Conservation (phyloP, 2,113 vertebrate species). For the Nettapus auritus region DNA sequence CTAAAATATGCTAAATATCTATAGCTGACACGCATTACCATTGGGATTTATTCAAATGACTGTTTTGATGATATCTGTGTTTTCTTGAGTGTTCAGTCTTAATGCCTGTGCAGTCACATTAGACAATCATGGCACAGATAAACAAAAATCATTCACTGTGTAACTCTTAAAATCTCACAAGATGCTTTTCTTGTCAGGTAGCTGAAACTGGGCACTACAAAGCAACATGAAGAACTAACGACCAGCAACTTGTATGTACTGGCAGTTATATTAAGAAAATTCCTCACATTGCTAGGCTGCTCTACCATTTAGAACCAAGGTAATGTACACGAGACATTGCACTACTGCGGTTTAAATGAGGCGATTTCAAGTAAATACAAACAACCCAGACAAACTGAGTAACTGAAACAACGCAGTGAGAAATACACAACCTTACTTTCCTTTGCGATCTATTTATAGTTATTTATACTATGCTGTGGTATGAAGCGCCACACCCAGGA, state of each 20-base stretch:
- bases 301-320: background rate
- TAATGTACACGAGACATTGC: background rate
- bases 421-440: background rate
- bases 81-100: background rate
- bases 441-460: background rate
- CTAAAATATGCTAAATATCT: background rate
- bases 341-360: background rate
- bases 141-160: background rate
- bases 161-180: background rate
- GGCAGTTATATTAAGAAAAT: background rate
- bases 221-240: background rate
- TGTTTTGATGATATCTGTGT: background rate
- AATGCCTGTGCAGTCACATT: background rate
- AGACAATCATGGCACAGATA: background rate
- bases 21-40: no score
- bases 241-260: background rate
- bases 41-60: background rate
- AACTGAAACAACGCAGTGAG: background rate
- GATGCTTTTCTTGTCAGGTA: background rate
- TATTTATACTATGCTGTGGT: background rate
- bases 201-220: background rate
- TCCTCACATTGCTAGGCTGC: background rate
- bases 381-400: background rate
- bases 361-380: background rate
- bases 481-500: slow-evolving; percentile 59